Conservation (phyloP, 2,797 vertebrate genomes). For the Lepilemur ruficaudatus region DNA sequence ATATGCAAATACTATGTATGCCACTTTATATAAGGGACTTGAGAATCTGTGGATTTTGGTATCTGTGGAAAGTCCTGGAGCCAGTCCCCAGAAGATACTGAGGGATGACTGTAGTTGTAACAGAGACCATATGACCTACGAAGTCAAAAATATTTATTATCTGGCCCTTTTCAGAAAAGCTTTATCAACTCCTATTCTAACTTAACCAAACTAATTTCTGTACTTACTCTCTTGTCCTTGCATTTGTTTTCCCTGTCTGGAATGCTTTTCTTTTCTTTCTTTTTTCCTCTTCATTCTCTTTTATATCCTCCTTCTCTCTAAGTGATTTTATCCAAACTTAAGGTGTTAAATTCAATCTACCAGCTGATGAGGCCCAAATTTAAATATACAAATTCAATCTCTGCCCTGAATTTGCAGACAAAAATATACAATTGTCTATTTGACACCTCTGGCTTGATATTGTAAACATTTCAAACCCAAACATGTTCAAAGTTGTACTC, state of each 20-base stretch:
- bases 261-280: neutral
- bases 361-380: neutral
- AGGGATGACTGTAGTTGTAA: neutral
- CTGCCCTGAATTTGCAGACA: neutral
- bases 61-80: neutral
- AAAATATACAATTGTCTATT: neutral
- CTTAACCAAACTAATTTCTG: slow-evolving; percentile 17
- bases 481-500: neutral
- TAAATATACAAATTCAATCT: neutral
- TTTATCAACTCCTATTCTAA: neutral
- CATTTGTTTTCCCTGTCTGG: neutral
- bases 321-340: neutral
- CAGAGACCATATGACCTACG: neutral
- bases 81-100: neutral
- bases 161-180: neutral
- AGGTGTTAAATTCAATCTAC: neutral
- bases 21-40: neutral
- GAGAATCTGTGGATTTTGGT: neutral
- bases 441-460: neutral
- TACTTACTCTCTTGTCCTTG: neutral
- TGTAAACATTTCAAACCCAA: neutral
- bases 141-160: neutral
- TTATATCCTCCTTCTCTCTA: neutral
- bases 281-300: neutral
- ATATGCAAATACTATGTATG: neutral